Base-by-base conservation (phyloP, 2,888 invertebrate genomes). In the Notodonta ziczac region DNA sequence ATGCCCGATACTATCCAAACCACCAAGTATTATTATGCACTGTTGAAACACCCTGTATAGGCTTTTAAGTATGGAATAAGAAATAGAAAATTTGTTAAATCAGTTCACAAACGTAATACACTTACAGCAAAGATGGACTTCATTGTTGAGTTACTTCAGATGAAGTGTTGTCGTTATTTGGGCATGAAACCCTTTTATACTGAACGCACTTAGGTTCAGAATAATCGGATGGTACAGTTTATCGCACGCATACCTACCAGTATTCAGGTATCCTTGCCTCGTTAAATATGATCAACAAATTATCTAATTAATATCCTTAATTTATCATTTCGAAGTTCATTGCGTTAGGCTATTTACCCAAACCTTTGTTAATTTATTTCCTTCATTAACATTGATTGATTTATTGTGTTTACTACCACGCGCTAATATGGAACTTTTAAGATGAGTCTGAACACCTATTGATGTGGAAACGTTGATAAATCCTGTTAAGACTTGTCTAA, bases 101-200 rank as follows among this genome's bases (percentile, higher is more conserved):
- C 24, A 32, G 24, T 16, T 24, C 10, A 14, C 32, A 24, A 32
- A 35, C 32, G 35, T 16, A 16, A 53, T 51, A 32, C n/a, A 53
- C 53, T 53, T 35, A 53, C 53, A 35, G 53, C 53, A n/a, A 53
- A 32, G 53, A 53, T 6, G 53, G 35, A 35, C 35, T 53, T 53
- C 53, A 53, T 53, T 53, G 53, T 53, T 53, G 53, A 6, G 35
- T 12, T 9, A 53, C 35, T 53, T 53, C 53, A 35, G 53, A 53
- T 35, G 53, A 53, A 35, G 53, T 53, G 53, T 14, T 53, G 53
- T n/a, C 53, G 13, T n/a, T 13, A 35, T 8, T 10, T 12, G 32
- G 2, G 13, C 13, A 3, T 13, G 7, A 6, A n/a, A 32, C 53
- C 53, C 6, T 53, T 53, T 53, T 53, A 53, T 53, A 53, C 53